Evolutionary conservation across 2,888 invertebrate genomes (phyloP), one percentile per base, ranked within the genome.

Genomic region (Megastigmus dorsalis): DNA sequence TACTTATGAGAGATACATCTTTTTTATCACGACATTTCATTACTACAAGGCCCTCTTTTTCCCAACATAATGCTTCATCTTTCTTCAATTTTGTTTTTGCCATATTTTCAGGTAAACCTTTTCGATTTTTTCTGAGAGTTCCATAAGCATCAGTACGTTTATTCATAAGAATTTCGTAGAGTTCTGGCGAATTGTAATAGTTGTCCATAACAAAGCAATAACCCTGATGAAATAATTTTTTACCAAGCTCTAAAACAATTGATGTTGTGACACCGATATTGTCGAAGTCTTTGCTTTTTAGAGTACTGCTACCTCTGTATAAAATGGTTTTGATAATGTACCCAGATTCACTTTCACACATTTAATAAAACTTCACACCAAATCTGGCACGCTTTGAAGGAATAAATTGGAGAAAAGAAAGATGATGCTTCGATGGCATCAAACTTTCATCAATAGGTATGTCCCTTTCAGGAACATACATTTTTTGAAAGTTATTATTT

Each of bases 21-120:
- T 67, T 45, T 45, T 57, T 67, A 41, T 67, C 67, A 33, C 13
- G 55, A 55, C 67, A 67, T 15, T 67, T 67, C 45, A 67, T 67
- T 5, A 55, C 55, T 5, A 57, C 67, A 7, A 57, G 26, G 20
- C 43, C 43, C 23, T 55, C 67, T 18, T 67, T 48, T 1, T 4
- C 2, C 50, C 63, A 63, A 20, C 63, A 63, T 20, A 63, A 26
- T 3, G 33, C 30, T 26, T 67, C 57, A 67, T 30, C 28, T 55
- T 26, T 55, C 36, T 67, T 67, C 38, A 55, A 28, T 45, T 67
- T 67, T 13, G 30, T 28, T 43, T 67, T 67, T 26, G n/a, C 9
- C 2, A 43, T 15, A 41, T 41, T 15, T 28, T 43, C 5, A 7
- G 57, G 67, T 13, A 57, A 36, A 28, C 67, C 67, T 45, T 41